Conservation (phyloP, 2,888 invertebrate species). For the Aphodius sticticus region DNA sequence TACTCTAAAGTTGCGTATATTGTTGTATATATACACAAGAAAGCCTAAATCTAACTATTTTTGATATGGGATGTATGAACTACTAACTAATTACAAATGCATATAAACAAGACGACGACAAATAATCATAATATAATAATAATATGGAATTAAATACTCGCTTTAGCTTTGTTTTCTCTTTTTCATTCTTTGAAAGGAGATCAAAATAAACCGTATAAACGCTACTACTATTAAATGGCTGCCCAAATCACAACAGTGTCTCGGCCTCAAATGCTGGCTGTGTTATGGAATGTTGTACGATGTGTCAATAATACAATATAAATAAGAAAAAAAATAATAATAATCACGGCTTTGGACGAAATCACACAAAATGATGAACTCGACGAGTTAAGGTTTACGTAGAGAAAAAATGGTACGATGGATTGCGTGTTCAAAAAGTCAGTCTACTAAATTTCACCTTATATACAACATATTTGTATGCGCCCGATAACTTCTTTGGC, state of each 20-base stretch:
- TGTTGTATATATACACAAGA: background rate
- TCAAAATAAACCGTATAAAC: background rate
- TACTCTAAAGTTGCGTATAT: background rate
- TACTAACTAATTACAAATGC: background rate
- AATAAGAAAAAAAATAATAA: background rate
- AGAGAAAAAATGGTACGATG: background rate
- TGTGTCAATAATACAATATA: background rate
- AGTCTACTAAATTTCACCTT: too few species aligned
- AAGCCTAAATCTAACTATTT: background rate
- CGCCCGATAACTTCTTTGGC: too few species aligned
- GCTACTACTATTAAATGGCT: background rate
- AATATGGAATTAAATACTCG: background rate
- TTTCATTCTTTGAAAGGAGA: background rate
- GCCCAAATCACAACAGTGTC: slow-evolving; percentile 4
- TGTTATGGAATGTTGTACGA: background rate
- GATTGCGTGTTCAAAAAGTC: too few species aligned
- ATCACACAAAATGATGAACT: background rate
- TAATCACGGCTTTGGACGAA: background rate
- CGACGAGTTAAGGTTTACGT: background rate
- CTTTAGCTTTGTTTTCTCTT: background rate
- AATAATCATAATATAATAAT: background rate
- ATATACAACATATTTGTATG: too few species aligned
- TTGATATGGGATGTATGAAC: background rate
- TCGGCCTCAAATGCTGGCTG: background rate
- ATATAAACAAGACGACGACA: background rate